phyloP scores from a whole-genome alignment of 2,888 invertebrate genomes.

The Oscheius sp. region DNA sequence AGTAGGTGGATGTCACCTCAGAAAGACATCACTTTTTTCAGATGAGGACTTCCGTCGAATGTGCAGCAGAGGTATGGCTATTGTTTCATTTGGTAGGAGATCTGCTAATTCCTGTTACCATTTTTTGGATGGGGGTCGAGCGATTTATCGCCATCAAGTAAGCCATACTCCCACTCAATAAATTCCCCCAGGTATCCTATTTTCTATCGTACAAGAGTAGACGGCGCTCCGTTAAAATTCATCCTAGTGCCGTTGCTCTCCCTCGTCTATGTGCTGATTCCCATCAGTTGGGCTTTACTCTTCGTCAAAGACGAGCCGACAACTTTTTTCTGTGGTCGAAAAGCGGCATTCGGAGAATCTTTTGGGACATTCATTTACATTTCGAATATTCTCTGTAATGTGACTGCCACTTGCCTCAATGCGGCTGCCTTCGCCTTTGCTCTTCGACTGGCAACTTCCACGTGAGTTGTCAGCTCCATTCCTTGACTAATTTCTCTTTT shows the following conservation, averaged over 20 bases:
- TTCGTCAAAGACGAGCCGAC: slow-evolving; percentile 48
- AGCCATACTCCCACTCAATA: too few relatives aligned
- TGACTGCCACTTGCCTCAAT: slow-evolving; percentile 52
- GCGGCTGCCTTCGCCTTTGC: slow-evolving; percentile 58
- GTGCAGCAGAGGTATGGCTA: slow-evolving; percentile 59
- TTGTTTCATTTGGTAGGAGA: slow-evolving; percentile 57
- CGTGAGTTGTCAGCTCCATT: neutral
- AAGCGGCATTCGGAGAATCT: slow-evolving; percentile 60
- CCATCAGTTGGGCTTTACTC: slow-evolving; percentile 49
- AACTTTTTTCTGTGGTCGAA: slow-evolving; percentile 59
- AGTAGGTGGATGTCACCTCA: too few relatives aligned
- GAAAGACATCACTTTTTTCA: neutral
- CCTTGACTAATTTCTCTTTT: neutral
- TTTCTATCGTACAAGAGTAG: slow-evolving; percentile 53
- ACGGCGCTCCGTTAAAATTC: slow-evolving; percentile 54
- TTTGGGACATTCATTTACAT: slow-evolving; percentile 61
- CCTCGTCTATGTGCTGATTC: slow-evolving; percentile 45
- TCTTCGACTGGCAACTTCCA: slow-evolving; percentile 37
- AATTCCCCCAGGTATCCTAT: slow-evolving; percentile 40
- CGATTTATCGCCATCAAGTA: slow-evolving; percentile 52
- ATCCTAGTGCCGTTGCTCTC: slow-evolving; percentile 45
- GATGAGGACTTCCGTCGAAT: slow-evolving; percentile 52
- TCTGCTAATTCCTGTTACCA: slow-evolving; percentile 53
- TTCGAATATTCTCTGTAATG: slow-evolving; percentile 58
- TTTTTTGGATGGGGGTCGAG: slow-evolving; percentile 62